phyloP scores from a whole-genome alignment of 2,888 invertebrate species.

The Nudaria mundana region DNA sequence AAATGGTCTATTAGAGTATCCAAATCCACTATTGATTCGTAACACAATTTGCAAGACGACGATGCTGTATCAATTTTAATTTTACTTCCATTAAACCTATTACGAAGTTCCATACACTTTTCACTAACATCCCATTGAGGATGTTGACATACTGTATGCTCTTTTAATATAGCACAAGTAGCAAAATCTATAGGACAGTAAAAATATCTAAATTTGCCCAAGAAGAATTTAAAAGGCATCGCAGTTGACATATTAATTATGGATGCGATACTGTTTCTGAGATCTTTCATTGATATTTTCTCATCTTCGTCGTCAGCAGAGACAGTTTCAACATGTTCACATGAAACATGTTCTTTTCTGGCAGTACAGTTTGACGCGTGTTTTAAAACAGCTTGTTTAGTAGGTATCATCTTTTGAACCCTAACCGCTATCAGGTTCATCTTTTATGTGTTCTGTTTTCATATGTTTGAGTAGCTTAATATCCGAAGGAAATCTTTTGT shows the following conservation, averaged over 20 bases:
- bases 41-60: constrained; percentile 55
- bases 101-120: constrained; percentile 53
- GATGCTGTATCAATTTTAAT: constrained; percentile 60
- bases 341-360: constrained; percentile 15
- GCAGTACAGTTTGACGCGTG: constrained; percentile 52
- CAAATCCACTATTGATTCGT: constrained; percentile 40
- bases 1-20: constrained; percentile 47
- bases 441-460: constrained; percentile 48
- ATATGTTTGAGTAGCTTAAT: constrained; percentile 53
- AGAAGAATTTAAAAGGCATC: constrained; percentile 62
- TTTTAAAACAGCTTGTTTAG: constrained; percentile 52
- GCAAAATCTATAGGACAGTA: constrained; percentile 63
- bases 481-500: constrained; percentile 48
- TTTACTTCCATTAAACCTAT: constrained; percentile 51
- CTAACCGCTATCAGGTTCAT: constrained; percentile 49
- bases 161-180: constrained; percentile 52
- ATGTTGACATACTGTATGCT: constrained; percentile 54
- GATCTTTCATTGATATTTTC: constrained; percentile 43
- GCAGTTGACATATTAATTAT: constrained; percentile 63
- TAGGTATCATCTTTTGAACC: constrained; percentile 50
- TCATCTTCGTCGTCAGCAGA: constrained; percentile 35
- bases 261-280: constrained; percentile 51
- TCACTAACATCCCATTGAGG: constrained; percentile 55
- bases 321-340: too few species aligned
- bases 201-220: constrained; percentile 62